phyloP scores from a whole-genome alignment of 92 coral and sea anemone genomes.

The Bergia puertoricense region DNA sequence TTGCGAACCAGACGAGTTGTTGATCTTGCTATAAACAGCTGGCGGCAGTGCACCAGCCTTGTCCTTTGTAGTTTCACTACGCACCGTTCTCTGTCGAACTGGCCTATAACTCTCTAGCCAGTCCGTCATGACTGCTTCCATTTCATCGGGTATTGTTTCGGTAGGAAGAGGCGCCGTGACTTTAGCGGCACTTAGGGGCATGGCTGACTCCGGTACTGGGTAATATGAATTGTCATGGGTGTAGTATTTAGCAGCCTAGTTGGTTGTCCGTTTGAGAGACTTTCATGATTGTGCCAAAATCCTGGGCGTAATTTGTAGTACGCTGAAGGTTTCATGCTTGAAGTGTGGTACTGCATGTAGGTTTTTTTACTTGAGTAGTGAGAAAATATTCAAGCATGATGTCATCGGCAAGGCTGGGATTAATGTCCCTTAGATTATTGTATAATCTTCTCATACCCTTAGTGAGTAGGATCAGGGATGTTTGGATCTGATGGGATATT shows the following conservation, averaged over 20 bases:
- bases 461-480: conserved; percentile 7
- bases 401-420: conserved; percentile 44
- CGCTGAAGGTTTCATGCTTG: conserved; percentile 71
- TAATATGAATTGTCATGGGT: conserved; percentile 44
- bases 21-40: conserved; percentile 13
- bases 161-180: conserved; percentile 38
- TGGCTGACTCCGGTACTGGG: conserved; percentile 38
- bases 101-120: conserved; percentile 41
- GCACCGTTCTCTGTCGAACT: conserved; percentile 44
- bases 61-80: not conserved
- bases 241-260: conserved; percentile 57
- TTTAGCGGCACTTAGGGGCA: conserved; percentile 33
- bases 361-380: conserved; percentile 63
- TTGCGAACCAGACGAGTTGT: not conserved
- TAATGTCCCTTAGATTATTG: conserved; percentile 31
- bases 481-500: conserved; percentile 37
- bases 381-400: conserved; percentile 53
- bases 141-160: conserved; percentile 20
- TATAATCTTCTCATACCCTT: conserved; percentile 28
- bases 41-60: not conserved
- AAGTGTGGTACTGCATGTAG: conserved; percentile 73
- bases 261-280: conserved; percentile 62
- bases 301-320: conserved; percentile 61
- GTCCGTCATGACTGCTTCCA: conserved; percentile 27
- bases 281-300: conserved; percentile 67